Percentiles rank a stretch among this genome's conserved stretches.
Conservation (phyloP, 2,888 invertebrate genomes). For the Plebejus melissa region DNA sequence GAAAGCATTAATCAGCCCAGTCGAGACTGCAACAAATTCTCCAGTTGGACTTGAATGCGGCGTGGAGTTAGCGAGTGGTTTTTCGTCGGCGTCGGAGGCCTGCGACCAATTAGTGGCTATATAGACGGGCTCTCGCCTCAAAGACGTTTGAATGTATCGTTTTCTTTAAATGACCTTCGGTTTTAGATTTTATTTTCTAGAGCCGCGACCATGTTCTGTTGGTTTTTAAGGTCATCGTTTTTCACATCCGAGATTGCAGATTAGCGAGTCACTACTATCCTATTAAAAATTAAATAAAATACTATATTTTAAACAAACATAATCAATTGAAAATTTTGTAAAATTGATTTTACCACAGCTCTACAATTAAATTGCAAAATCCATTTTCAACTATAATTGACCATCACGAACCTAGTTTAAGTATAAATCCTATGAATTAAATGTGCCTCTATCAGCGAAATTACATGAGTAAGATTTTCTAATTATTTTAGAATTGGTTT, state of each 20-base stretch:
- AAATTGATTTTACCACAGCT: neutral
- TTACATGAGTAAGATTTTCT: neutral
- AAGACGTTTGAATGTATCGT: conserved; percentile 29
- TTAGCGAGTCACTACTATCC: neutral
- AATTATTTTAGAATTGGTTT: conserved; percentile 14
- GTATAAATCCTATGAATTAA: neutral
- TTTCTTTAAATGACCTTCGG: neutral
- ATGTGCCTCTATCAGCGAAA: neutral
- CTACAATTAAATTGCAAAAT: neutral
- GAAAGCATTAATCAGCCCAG: conserved; percentile 21
- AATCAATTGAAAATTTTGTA: neutral
- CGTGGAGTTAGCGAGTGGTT: conserved; percentile 31
- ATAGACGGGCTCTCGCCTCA: conserved; percentile 35
- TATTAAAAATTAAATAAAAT: neutral
- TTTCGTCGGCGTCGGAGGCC: conserved; percentile 31
- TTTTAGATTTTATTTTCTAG: neutral
- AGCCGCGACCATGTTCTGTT: neutral
- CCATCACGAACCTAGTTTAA: neutral
- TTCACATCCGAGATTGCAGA: neutral
- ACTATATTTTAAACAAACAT: neutral
- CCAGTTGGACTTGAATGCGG: conserved; percentile 31
- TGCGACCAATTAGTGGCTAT: conserved; percentile 35
- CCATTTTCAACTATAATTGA: neutral
- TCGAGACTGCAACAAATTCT: conserved; percentile 22
- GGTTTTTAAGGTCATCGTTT: neutral